These are phyloP conservation scores for Cathartes aura DNA, from an alignment of 2,113 vertebrate species.

Conservation along the genomic window DNA sequence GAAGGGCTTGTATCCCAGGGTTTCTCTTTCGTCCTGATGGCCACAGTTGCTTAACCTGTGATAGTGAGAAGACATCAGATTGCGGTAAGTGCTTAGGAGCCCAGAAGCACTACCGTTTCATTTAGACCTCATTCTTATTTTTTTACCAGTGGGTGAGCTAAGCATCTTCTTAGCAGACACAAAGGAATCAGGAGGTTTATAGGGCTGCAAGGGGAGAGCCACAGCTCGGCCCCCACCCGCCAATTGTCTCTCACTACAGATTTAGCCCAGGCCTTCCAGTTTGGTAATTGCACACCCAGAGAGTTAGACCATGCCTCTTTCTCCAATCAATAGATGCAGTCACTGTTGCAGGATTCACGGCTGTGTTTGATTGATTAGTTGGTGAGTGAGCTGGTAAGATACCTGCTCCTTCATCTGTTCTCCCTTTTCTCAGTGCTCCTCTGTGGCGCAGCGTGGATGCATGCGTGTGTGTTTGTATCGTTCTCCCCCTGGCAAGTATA, in stretches of 20 bases:
- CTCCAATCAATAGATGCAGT: not conserved
- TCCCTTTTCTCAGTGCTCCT: not conserved
- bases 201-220: not conserved
- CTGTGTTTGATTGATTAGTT: not conserved
- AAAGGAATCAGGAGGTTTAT: not conserved
- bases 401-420: not conserved
- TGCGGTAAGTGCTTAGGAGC: not conserved
- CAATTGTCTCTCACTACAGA: not conserved
- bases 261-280: not conserved
- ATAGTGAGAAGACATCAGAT: not conserved
- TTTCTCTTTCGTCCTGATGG: not conserved
- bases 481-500: not conserved
- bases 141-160: not conserved
- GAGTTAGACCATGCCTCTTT: not conserved
- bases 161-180: not conserved
- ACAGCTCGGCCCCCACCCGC: not conserved
- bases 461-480: not conserved
- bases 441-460: not conserved
- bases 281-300: not conserved
- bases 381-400: not conserved
- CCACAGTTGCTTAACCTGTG: not conserved
- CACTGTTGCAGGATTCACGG: accelerated
- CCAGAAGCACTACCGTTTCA: not conserved
- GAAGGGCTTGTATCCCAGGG: not conserved
- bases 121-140: not conserved